Percentiles rank a stretch among this genome's conserved stretches.
These are phyloP conservation scores for Petrocephalus zakoni DNA, from an alignment of 2,113 vertebrate species.

Conservation along the genomic window DNA sequence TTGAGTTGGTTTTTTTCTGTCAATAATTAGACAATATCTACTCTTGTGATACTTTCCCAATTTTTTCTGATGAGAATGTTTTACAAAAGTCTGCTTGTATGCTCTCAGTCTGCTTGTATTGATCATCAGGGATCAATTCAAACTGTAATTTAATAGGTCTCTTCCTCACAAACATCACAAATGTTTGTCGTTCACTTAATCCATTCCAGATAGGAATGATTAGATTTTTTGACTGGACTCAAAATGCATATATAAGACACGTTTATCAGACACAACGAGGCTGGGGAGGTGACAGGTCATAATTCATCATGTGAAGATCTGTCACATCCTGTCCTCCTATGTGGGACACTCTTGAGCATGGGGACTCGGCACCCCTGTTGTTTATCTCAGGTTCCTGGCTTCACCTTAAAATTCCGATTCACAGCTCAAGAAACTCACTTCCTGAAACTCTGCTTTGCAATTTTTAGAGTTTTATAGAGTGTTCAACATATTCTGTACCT, in stretches of 20 bases:
- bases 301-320: neutral
- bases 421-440: neutral
- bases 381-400: neutral
- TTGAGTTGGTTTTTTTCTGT: neutral
- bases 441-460: neutral
- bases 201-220: neutral
- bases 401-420: neutral
- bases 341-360: neutral
- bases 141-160: neutral
- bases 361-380: neutral
- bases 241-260: neutral
- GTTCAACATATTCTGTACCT: neutral
- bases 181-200: neutral
- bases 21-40: neutral
- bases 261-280: neutral
- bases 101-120: neutral
- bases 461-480: neutral
- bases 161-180: neutral
- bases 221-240: neutral
- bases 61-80: neutral
- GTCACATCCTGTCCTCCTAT: neutral
- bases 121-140: neutral
- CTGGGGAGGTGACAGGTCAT: neutral
- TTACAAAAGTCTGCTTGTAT: neutral
- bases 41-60: neutral